phyloP scores from a whole-genome alignment of 2,888 invertebrate genomes.

The Arrhopalites spinosus region DNA sequence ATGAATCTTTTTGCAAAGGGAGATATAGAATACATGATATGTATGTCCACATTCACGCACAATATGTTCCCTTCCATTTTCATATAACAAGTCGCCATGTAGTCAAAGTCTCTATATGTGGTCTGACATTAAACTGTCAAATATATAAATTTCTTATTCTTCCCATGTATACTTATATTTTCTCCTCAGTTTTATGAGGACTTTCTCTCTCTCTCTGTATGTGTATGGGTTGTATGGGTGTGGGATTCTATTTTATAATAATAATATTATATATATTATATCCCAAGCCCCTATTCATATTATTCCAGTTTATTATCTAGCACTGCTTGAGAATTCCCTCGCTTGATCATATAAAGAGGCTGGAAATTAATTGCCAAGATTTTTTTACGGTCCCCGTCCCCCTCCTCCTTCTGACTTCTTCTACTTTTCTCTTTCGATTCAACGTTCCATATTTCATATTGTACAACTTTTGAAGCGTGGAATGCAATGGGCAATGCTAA shows the following conservation, averaged over 20 bases:
- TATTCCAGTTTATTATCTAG: slow-evolving; percentile 25
- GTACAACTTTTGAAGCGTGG: slow-evolving; percentile 5
- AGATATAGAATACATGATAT: too few relatives aligned
- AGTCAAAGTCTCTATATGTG: too few relatives aligned
- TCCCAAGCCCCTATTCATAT: slow-evolving; percentile 11
- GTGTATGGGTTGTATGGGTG: not conserved
- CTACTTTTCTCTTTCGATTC: not conserved
- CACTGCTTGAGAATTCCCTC: slow-evolving; percentile 14
- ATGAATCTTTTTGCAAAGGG: too few relatives aligned
- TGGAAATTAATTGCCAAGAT: not conserved
- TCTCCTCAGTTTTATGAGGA: too few relatives aligned
- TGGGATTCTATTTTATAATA: too few relatives aligned
- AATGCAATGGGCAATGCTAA: not conserved
- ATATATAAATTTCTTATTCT: too few relatives aligned
- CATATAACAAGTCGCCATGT: too few relatives aligned
- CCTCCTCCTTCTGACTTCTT: not conserved
- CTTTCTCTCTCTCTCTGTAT: not conserved
- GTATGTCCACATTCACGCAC: too few relatives aligned
- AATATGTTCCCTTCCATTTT: too few relatives aligned
- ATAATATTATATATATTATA: too few relatives aligned
- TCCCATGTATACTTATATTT: too few relatives aligned
- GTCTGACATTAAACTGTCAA: too few relatives aligned
- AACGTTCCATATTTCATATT: slow-evolving; percentile 6
- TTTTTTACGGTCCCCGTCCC: not conserved
- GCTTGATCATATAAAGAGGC: slow-evolving; percentile 4